Percentiles rank a stretch among this genome's conserved stretches.
These are phyloP conservation scores for Perdix hodgsoniae DNA, from an alignment of 2,797 vertebrate species.

Conservation along the genomic window DNA sequence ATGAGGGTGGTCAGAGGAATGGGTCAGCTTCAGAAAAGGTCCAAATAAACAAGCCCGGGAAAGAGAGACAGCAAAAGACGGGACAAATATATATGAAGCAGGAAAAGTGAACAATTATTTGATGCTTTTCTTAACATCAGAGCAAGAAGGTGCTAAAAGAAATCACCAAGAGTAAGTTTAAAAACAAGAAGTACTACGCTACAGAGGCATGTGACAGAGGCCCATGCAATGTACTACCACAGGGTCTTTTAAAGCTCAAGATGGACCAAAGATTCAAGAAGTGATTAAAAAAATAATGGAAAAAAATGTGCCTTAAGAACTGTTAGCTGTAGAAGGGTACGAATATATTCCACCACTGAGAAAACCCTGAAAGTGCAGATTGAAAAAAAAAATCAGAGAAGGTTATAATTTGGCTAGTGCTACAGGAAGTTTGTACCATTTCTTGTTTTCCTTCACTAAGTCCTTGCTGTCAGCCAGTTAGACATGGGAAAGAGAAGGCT, in stretches of 20 bases:
- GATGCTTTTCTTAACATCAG: not conserved
- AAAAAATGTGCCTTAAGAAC: not conserved
- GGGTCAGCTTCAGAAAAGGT: not conserved
- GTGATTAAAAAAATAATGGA: not conserved
- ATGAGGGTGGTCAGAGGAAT: not conserved
- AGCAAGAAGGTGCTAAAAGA: not conserved
- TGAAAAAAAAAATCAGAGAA: not conserved
- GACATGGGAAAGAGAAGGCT: not conserved
- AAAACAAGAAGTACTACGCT: not conserved
- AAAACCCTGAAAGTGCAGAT: not conserved
- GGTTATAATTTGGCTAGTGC: not conserved
- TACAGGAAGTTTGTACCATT: not conserved
- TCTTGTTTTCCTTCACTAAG: not conserved
- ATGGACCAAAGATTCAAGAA: not conserved
- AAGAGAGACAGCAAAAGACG: not conserved
- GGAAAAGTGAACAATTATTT: not conserved
- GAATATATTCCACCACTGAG: not conserved
- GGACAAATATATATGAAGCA: not conserved
- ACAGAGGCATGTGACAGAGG: not conserved
- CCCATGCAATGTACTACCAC: accelerated
- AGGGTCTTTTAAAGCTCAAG: not conserved
- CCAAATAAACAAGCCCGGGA: not conserved
- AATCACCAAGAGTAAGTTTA: not conserved
- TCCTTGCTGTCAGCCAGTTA: accelerated
- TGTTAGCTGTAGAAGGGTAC: not conserved